Base-by-base conservation (phyloP, 2,797 vertebrate species). In the Chrysocyon brachyurus region DNA sequence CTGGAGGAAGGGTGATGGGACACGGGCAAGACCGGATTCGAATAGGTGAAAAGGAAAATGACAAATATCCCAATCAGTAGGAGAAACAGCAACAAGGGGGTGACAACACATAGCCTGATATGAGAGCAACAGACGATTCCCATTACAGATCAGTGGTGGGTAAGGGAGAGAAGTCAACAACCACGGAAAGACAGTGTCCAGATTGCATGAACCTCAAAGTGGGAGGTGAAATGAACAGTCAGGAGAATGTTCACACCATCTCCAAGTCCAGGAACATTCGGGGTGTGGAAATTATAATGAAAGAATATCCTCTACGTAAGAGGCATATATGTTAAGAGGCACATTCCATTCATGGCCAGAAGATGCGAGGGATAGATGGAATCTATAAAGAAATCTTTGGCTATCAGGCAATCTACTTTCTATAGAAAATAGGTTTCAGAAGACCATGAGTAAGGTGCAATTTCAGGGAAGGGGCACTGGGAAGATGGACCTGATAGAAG, bases 101-200 rank as follows among this genome's bases (percentile, higher is more conserved):
- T 36, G 10, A 31, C 36, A 52, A 28, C 49, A 19, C n/a, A 72
- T 0, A 40, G 49, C 16, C 0, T 59, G 46, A 2, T 1, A 6
- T 15, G 33, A 64, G 33, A 61, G 40, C 19, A 24, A 22, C 24
- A 54, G 70, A 22, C 19, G 36, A 24, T 3, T 16, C 17, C 31
- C 0, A 0, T 0, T 49, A 36, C 33, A 57, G 11, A 52, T 12
- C 1, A 88, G 21, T 21, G 36, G 12, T 1, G 0, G 21, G 2
- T 46, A 21, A 6, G 31, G 49, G 31, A 52, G 63, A 12, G 28
- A 57, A 79, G 70, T 72, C 59, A 31, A 7, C 0, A 33, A 10
- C 6, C 5, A 64, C 40, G 31, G 28, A 75, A 28, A 11, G n/a
- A 70, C 28, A 70, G 46, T 16, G 3, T 40, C n/a, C 59, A 14